Evolutionary conservation across 1,140 invertebrate species (phyloP).

Genomic region (Conus ventricosus): DNA sequence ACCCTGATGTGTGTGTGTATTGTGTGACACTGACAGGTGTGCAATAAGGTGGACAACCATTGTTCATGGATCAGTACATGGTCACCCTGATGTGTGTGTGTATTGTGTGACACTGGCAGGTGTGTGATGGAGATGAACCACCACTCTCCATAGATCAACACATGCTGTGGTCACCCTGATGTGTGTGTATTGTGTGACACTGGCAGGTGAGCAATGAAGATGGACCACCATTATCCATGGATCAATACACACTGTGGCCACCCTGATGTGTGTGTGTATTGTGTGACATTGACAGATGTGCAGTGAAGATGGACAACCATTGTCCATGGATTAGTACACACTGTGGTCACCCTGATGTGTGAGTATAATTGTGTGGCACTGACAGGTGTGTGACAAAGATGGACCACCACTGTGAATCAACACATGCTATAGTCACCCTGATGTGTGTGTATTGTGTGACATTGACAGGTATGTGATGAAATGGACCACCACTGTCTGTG

Average conservation of each 20-base stretch:
- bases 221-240: too few species aligned
- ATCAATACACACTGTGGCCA: too few species aligned
- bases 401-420: too few species aligned
- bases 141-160: slow-evolving; percentile 95
- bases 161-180: slow-evolving; percentile 86
- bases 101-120: slow-evolving; percentile 54
- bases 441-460: too few species aligned
- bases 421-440: too few species aligned
- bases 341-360: slow-evolving; percentile 82
- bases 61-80: slow-evolving; percentile 96
- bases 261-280: too few species aligned
- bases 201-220: too few species aligned
- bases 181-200: too few species aligned
- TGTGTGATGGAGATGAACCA: slow-evolving; percentile 98
- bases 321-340: slow-evolving; percentile 96
- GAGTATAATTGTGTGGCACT: too few species aligned
- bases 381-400: too few species aligned
- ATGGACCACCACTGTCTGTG: slow-evolving; percentile 75
- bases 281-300: slow-evolving; percentile 78
- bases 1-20: too few species aligned
- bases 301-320: slow-evolving; percentile 98
- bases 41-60: slow-evolving; percentile 98
- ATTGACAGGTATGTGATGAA: too few species aligned
- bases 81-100: slow-evolving; percentile 77
- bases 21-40: slow-evolving; percentile 77